A percentile compares a stretch with the other conserved stretches of the same genome.
Conservation (phyloP, 2,797 vertebrate genomes). For the Sandelia bainsii region DNA sequence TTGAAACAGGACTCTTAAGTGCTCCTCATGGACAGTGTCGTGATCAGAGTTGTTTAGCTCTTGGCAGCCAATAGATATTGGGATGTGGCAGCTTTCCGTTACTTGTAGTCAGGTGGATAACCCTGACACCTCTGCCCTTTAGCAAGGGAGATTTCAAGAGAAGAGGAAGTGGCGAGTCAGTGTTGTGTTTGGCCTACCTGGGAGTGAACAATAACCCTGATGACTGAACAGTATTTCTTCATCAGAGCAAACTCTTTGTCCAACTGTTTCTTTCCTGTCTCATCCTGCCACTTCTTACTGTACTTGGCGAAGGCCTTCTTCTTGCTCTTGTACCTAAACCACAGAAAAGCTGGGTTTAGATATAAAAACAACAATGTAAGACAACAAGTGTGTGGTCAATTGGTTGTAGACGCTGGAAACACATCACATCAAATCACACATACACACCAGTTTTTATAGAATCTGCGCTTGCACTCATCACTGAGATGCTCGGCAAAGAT, state of each 20-base stretch:
- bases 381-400: background rate
- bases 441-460: slow-evolving; percentile 94
- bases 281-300: slow-evolving; percentile 93
- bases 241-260: slow-evolving; percentile 91
- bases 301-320: slow-evolving; percentile 97
- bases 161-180: background rate
- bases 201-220: slow-evolving; percentile 92
- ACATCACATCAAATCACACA: background rate
- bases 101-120: slow-evolving; percentile 28
- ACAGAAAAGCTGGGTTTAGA: background rate
- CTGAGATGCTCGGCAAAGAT: slow-evolving; percentile 95
- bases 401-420: background rate
- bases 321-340: slow-evolving; percentile 92
- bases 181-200: slow-evolving; percentile 85
- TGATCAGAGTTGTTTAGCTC: slow-evolving; percentile 24
- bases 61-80: slow-evolving; percentile 15
- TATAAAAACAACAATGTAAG: background rate
- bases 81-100: slow-evolving; percentile 38
- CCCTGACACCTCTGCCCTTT: slow-evolving; percentile 44
- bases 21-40: slow-evolving; percentile 1
- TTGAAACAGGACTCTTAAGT: slow-evolving; percentile 78
- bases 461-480: slow-evolving; percentile 92
- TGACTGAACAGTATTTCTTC: slow-evolving; percentile 95
- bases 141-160: background rate
- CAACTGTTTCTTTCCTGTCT: slow-evolving; percentile 90